Evolutionary conservation across 2,113 vertebrate genomes (phyloP), one percentile per base, ranked within the genome.

Genomic region (Drymodes brunneopygia): DNA sequence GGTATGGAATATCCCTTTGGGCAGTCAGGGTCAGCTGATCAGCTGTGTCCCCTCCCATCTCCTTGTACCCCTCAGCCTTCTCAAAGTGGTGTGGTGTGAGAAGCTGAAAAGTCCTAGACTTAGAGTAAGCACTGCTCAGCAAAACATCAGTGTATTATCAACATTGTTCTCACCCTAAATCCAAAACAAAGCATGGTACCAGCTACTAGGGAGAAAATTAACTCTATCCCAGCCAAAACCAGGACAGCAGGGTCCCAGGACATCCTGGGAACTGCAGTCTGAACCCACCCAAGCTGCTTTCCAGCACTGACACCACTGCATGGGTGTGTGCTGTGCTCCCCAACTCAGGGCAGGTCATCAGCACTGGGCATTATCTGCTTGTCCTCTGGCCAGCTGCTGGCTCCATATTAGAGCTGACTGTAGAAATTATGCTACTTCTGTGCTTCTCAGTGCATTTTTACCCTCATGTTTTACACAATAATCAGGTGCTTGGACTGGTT

Each of bases 231-330:
- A 78, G 50, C 23, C 35, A 35, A 38, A 78, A n/a, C 11, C 36
- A 84, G 44, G 36, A 71, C 9, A n/a, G 15, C 18, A 27, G 60
- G 7, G 24, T 56, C 27, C 31, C 14, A 8, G 42, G 33, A 4
- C 0, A 1, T 15, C 31, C 42, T 53, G 36, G 29, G 40, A 91
- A 3, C 18, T 57, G 42, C 36, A 18, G 10, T 22, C 45, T 47
- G 28, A 61, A 62, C 19, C 31, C 48, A 15, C 19, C 19, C 42
- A 35, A 71, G 47, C 27, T 24, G 51, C 4, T 36, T 22, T 40
- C 25, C 61, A 74, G 22, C 21, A 20, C 47, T 27, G 47, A 82
- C 40, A 47, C 15, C 0, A 0, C 21, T 15, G 6, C 3, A 0
- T 22, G 15, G 4, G 53, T 17, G n/a, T 75, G 47, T 15, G 36